phyloP scores from a whole-genome alignment of 2,888 invertebrate genomes.

The Ochlodes sylvanus region DNA sequence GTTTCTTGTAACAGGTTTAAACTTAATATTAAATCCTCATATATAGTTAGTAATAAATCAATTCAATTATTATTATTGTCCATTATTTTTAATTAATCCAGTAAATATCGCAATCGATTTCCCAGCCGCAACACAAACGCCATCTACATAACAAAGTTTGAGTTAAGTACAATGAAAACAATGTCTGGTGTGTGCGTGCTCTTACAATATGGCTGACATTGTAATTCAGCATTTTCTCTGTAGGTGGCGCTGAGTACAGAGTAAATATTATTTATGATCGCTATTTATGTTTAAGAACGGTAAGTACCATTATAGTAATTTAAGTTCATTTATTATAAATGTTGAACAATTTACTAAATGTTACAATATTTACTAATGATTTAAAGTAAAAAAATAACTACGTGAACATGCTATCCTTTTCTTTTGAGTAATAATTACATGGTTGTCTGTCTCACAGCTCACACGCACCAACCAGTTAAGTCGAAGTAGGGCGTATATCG shows the following conservation, averaged over 20 bases:
- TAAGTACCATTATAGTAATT: neutral
- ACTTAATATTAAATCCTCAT: too few species aligned
- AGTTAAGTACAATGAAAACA: neutral
- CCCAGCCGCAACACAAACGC: neutral
- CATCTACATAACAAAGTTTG: slow-evolving; percentile 11
- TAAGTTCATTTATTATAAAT: neutral
- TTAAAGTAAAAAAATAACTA: neutral
- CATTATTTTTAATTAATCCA: too few species aligned
- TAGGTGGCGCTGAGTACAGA: slow-evolving; percentile 39
- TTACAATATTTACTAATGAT: neutral
- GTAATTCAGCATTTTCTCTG: slow-evolving; percentile 24
- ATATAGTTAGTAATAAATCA: too few species aligned
- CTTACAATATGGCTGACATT: slow-evolving; percentile 9
- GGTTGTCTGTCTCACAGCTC: slow-evolving; percentile 71
- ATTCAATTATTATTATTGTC: too few species aligned
- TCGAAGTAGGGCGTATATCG: slow-evolving; percentile 80
- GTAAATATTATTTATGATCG: neutral
- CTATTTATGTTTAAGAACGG: neutral
- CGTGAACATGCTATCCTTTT: slow-evolving; percentile 44
- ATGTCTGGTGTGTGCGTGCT: neutral
- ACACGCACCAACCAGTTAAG: slow-evolving; percentile 66
- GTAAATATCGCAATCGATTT: slow-evolving; percentile 2
- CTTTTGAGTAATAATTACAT: slow-evolving; percentile 49
- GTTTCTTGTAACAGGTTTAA: too few species aligned
- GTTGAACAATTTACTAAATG: slow-evolving; percentile 1